These are phyloP conservation scores for Spialia ferax DNA, from an alignment of 2,888 invertebrate species.

Conservation along the genomic window DNA sequence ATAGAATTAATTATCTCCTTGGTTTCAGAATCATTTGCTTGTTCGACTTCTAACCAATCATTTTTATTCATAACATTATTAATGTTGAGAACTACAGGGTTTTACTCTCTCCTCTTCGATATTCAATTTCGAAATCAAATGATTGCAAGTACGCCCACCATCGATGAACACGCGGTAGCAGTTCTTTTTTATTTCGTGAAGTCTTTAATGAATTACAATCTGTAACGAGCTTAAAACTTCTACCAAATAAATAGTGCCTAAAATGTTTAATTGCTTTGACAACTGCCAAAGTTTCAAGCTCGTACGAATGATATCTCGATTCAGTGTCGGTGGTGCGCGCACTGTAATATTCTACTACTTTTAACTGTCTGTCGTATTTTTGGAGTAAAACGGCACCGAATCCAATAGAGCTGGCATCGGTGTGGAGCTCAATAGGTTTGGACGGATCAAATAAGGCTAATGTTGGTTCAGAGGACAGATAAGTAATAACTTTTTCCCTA, in stretches of 20 bases:
- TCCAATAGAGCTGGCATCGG: slow-evolving; percentile 47
- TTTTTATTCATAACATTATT: too few relatives aligned
- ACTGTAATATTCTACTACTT: slow-evolving; percentile 41
- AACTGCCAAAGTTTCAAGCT: slow-evolving; percentile 44
- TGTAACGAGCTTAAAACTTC: slow-evolving; percentile 40
- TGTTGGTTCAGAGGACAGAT: slow-evolving; percentile 38
- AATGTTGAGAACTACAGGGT: slow-evolving; percentile 2
- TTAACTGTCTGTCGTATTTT: slow-evolving; percentile 6
- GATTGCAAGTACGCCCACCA: neutral
- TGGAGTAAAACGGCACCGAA: slow-evolving; percentile 44
- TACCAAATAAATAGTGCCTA: slow-evolving; percentile 47
- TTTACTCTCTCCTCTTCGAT: neutral
- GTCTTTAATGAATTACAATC: neutral
- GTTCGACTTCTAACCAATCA: too few relatives aligned
- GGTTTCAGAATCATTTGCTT: too few relatives aligned
- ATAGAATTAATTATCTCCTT: too few relatives aligned
- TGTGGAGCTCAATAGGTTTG: slow-evolving; percentile 32
- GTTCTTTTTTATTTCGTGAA: neutral
- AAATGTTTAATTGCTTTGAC: slow-evolving; percentile 51
- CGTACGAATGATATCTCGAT: slow-evolving; percentile 42
- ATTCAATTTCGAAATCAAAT: neutral
- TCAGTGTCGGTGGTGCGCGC: slow-evolving; percentile 39
- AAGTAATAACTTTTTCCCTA: slow-evolving; percentile 41
- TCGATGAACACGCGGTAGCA: neutral
- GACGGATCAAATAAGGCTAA: slow-evolving; percentile 43